Conservation (phyloP, 2,797 vertebrate genomes). For the Bovichtus diacanthus region DNA sequence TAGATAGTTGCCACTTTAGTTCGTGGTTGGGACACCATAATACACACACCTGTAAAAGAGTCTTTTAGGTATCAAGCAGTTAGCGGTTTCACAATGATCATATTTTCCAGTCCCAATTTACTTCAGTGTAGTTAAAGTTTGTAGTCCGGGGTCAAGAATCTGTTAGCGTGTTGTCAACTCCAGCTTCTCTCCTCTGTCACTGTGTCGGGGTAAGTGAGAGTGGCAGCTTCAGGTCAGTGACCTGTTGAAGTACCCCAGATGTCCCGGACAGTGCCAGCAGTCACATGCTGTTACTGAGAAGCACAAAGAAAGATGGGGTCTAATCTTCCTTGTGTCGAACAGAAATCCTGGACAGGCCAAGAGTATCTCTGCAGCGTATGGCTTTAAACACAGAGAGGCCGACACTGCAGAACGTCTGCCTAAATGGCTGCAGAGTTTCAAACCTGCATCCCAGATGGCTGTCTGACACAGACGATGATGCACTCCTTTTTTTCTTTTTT, state of each 20-base stretch:
- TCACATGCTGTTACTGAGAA: conserved; percentile 29
- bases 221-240: conserved; percentile 41
- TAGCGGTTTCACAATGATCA: neutral
- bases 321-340: neutral
- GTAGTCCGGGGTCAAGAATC: neutral
- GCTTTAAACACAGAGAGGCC: conserved; percentile 6
- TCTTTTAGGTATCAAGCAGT: too few species aligned
- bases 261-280: conserved; percentile 21
- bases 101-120: conserved; percentile 31
- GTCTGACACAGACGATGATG: conserved; percentile 2
- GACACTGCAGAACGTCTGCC: conserved; percentile 25
- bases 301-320: neutral
- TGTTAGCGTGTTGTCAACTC: neutral
- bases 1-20: neutral
- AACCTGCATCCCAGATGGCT: conserved; percentile 40
- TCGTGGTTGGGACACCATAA: neutral
- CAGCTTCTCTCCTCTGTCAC: neutral
- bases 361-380: conserved; percentile 7
- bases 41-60: neutral
- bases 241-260: conserved; percentile 39
- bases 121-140: conserved; percentile 12
- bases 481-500: too few species aligned
- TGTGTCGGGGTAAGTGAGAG: conserved; percentile 22
- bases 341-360: neutral
- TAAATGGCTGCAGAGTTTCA: neutral